Evolutionary conservation across 2,888 invertebrate genomes (phyloP).

Genomic region (Chrysolina americana): DNA sequence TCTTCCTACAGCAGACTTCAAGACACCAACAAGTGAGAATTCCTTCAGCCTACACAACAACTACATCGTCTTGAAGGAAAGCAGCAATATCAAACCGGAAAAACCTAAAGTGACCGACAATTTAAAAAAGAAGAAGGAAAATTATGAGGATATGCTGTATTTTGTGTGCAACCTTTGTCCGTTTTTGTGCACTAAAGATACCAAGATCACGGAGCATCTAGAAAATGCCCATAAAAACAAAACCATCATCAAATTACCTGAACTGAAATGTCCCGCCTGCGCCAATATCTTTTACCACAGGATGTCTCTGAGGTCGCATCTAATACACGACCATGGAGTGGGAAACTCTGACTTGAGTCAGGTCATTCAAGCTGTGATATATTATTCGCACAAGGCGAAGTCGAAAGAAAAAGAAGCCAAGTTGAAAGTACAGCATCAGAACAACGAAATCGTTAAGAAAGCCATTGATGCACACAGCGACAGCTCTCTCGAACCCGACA

Average conservation of each 20-base stretch:
- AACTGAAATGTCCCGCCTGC: slow-evolving; percentile 79
- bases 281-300: slow-evolving; percentile 76
- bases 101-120: slow-evolving; percentile 28
- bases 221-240: slow-evolving; percentile 70
- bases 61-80: slow-evolving; percentile 61
- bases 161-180: slow-evolving; percentile 67
- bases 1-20: slow-evolving; percentile 56
- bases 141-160: slow-evolving; percentile 64
- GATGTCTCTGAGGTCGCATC: slow-evolving; percentile 76
- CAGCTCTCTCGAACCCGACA: background rate
- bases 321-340: slow-evolving; percentile 80
- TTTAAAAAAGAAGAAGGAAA: slow-evolving; percentile 49
- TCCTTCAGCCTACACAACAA: slow-evolving; percentile 53
- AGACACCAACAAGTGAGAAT: slow-evolving; percentile 52
- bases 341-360: slow-evolving; percentile 74
- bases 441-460: background rate
- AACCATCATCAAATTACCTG: slow-evolving; percentile 72
- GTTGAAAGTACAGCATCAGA: slow-evolving; percentile 32
- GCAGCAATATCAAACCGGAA: slow-evolving; percentile 43
- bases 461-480: background rate
- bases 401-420: slow-evolving; percentile 43
- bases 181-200: slow-evolving; percentile 66
- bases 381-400: slow-evolving; percentile 62
- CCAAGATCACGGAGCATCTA: slow-evolving; percentile 65
- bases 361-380: slow-evolving; percentile 73